Base-by-base conservation (phyloP, 2,797 vertebrate genomes). In the Mionectes olivaceus region DNA sequence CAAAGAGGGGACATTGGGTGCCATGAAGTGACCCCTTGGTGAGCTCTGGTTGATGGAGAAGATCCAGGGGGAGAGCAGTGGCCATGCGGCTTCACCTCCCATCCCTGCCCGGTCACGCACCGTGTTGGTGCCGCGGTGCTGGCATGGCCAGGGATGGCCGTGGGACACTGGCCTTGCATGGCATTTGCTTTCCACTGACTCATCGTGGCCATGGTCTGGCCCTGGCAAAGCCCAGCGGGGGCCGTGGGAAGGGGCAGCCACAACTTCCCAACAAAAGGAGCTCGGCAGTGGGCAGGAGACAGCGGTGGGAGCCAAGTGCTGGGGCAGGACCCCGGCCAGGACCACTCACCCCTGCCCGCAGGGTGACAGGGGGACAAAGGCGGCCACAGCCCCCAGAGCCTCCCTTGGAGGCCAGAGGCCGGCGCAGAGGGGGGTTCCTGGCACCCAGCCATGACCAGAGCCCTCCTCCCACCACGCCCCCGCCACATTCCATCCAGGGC, bases 241-340 rank as follows among this genome's bases (percentile, higher is more conserved):
- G n/a, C 87, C 56, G 65, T 89, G 92, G 96, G 96, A 98, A 96
- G 97, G 94, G 95, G 95, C 96, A 96, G 97, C 97, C 0, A 0
- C 84, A 94, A 96, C 90, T 96, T 96, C 98, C 97, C 93, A 89
- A 97, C 96, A 97, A 97, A 98, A 97, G 97, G 85, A 94, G 65
- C 96, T 96, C 80, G 90, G 89, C 96, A 95, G 96, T 8, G 91
- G 95, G 97, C 96, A 91, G 93, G 94, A 89, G 83, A 83, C 59
- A 1, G 87, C 0, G 30, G 39, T 2, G 1, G 52, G 53, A 87
- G 83, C 89, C 89, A 69, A 91, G 78, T 0, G 25, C 3, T 1
- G 10, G 76, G 80, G 53, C 93, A 93, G 41, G 67, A 86, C 64
- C 71, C 77, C 0, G 2, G 3, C 52, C 49, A 0, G 77, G 2